Evolutionary conservation across 2,888 invertebrate genomes (phyloP), one percentile per base, ranked within the genome.

Genomic region (Erpobdella octoculata): DNA sequence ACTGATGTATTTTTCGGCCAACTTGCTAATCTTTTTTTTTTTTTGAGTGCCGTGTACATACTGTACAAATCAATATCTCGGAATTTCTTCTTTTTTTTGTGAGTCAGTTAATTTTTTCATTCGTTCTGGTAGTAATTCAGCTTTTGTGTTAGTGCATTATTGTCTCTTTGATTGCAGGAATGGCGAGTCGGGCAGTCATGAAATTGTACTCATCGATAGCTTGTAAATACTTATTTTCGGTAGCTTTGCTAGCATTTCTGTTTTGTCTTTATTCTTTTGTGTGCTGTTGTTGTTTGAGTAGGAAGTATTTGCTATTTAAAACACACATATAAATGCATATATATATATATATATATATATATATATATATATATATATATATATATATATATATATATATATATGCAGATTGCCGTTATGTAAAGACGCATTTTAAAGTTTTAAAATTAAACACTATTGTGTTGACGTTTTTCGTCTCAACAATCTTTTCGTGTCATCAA

Each of bases 401-500:
- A 15, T 18, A 46, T 18, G 15, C 46, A 46, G 18, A 46, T 46
- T 15, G 18, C 46, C 15, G 15, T 46, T 18, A 15, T 46, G 15
- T 46, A 15, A 46, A 46, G 15, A n/a, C n/a, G n/a, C n/a, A n/a
- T n/a, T n/a, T n/a, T n/a, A n/a, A n/a, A n/a, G n/a, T n/a, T n/a
- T n/a, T n/a, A n/a, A 53, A 25, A 53, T 28, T 8, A 3, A 53
- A 53, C 18, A 53, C 53, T 53, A 28, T 21, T 53, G 53, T 53
- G 21, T 28, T 53, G 21, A 25, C 28, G 53, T n/a, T 53, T 53
- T 21, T 25, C 53, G 28, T 53, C n/a, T 53, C n/a, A 25, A 25
- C 53, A 53, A 53, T 21, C 53, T 53, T 53, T 25, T 53, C 41
- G 18, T n/a, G n/a, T 41, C 53, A 53, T 53, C 21, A 53, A 53